Base-by-base conservation (phyloP, 2,797 vertebrate genomes). In the Anolis apletophallus region DNA sequence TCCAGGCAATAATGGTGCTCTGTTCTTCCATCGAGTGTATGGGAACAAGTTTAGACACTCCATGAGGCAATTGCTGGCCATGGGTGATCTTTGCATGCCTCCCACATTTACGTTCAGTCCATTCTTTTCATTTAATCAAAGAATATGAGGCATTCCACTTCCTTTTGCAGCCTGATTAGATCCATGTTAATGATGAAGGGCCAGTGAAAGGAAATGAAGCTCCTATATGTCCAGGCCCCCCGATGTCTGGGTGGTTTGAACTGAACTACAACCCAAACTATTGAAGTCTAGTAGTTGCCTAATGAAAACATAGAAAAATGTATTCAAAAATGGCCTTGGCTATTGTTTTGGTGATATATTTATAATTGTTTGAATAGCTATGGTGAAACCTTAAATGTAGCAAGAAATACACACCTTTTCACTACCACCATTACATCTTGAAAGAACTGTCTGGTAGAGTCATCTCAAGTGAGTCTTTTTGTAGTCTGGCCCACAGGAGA, bases 241-340 rank as follows among this genome's bases (percentile, higher is more conserved):
- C 23, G 14, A n/a, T 80, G 34, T 40, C 29, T 67, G 40, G 8
- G 59, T 54, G 50, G 64, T 19, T 17, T 54, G 19, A 46, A 81
- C 10, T 55, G 19, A 34, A 54, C 0, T 40, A 16, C 26, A 46
- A 23, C 59, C 17, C 13, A 36, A 34, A 78, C 1, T 17, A 5
- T 32, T 61, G 32, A 17, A 79, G 2, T 26, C 7, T 36, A 32
- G 17, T 34, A 81, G 19, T 14, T 21, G 10, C 46, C 11, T 69
- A 23, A 81, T 69, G 29, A 68, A 81, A 81, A 68, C 29, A 67
- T 80, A 81, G 10, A 19, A 50, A 85, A 75, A 50, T 57, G 29
- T n/a, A 8, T 36, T 85, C 85, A 75, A 86, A 75, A 55, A 61
- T 34, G 34, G 5, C 7, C 32, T 69, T 78, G 2, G 2, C 10